Evolutionary conservation across 2,888 invertebrate genomes (phyloP), one percentile per base, ranked within the genome.

Genomic region (Aethes cnicana): DNA sequence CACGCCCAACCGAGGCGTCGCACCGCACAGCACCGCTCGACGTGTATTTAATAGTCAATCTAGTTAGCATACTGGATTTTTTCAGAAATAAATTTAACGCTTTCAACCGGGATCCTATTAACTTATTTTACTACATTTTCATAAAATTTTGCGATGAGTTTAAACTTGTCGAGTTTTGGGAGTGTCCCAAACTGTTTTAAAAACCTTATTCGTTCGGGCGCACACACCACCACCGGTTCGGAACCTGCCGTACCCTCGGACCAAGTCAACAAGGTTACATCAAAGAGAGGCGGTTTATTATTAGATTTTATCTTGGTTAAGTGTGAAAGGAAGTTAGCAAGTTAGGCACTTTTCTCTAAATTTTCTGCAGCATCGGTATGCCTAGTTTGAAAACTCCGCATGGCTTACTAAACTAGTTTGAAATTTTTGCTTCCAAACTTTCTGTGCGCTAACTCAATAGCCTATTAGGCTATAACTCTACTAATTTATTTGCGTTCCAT

Each of bases 251-350:
- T 21, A 37, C 23, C 36, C 28, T 39, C 18, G 39, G 41, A 37
- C 52, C 18, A 25, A 50, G 39, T 39, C 46, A 37, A 52, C 33
- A 46, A 52, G 46, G 52, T 46, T 46, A 52, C 52, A 46, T 46
- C 52, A 46, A 52, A 52, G 52, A 26, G 39, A 18, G 17, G 9
- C 18, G 46, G 32, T 44, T 39, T 46, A 52, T 52, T 52, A 52
- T 52, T 52, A 52, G 52, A 52, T 52, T 52, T 52, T 52, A 25
- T 52, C 3, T 52, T 20, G 46, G 46, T 46, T 46, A 39, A 48
- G 39, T 39, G 46, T 44, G 39, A 44, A 52, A 33, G 52, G 18
- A 33, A 52, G 32, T 52, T 52, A 46, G 26, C 26, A 32, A 25
- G 39, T 46, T 52, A 52, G 52, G 46, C 32, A 52, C 39, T 41